These are phyloP conservation scores for Huso huso DNA, from an alignment of 2,797 vertebrate species.

Conservation along the genomic window DNA sequence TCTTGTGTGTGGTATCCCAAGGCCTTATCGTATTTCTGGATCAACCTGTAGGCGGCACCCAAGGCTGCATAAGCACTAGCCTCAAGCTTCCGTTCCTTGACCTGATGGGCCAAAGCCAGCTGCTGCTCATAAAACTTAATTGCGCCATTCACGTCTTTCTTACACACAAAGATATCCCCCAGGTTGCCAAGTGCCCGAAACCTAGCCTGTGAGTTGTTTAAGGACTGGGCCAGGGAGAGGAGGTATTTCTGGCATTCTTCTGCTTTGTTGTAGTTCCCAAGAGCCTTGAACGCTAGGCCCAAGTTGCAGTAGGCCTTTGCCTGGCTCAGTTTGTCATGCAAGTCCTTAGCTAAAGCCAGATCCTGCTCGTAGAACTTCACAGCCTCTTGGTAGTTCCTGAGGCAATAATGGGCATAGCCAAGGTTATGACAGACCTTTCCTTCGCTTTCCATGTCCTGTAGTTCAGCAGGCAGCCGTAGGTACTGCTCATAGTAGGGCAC, in stretches of 20 bases:
- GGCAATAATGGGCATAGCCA: conserved; percentile 88
- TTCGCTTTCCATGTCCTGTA: conserved; percentile 92
- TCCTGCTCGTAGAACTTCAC: conserved; percentile 94
- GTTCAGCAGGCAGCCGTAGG: conserved; percentile 71
- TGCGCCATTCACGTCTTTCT: conserved; percentile 75
- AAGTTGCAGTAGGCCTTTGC: conserved; percentile 96
- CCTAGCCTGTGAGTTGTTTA: conserved; percentile 85
- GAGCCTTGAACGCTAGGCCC: conserved; percentile 86
- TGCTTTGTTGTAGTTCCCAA: conserved; percentile 77
- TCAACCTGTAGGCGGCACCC: conserved; percentile 78
- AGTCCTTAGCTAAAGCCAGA: conserved; percentile 86
- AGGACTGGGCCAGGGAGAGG: conserved; percentile 79
- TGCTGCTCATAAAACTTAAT: conserved; percentile 91
- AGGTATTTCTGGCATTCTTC: conserved; percentile 95
- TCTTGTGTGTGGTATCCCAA: conserved; percentile 88
- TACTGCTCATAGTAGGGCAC: conserved; percentile 90
- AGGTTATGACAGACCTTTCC: conserved; percentile 95
- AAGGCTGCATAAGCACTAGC: conserved; percentile 84
- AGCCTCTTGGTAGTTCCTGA: conserved; percentile 83
- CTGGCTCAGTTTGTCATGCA: conserved; percentile 89
- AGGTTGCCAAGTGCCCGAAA: conserved; percentile 92
- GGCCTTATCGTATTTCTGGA: conserved; percentile 83
- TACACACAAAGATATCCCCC: conserved; percentile 85
- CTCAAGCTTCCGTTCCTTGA: conserved; percentile 79
- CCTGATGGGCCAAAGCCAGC: conserved; percentile 76